Evolutionary conservation across 2,797 vertebrate genomes (phyloP), one percentile per base, ranked within the genome.

Genomic region (Parotocinclus haroldoi): DNA sequence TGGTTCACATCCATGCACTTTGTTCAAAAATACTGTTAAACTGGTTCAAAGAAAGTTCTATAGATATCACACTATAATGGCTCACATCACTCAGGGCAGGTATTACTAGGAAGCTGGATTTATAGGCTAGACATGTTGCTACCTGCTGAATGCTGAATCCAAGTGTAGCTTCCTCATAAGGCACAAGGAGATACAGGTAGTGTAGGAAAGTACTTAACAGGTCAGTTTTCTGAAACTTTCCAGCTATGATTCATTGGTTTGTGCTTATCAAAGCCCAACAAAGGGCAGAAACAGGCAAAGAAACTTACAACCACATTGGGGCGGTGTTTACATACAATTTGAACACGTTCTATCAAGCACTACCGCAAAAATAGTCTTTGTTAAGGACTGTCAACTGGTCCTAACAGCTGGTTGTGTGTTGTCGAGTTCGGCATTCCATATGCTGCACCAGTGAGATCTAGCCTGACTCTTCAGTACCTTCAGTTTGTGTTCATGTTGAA

Each of bases 11-110:
- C 46, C 62, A 57, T 58, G 63, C 67, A 58, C 40, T 70, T 51
- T 18, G 81, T 72, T 63, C 82, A 80, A 63, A 87, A 14, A 6
- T 69, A 40, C 42, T 74, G 50, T 63, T 4, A 70, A 45, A 66
- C 50, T 50, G 27, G 7, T 42, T 7, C 0, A 58, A 64, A 74
- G 62, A 53, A 0, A 13, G 50, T 40, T 16, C 37, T 56, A 66
- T 17, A 72, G 55, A 66, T 38, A 59, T 40, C 44, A 60, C 17
- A 17, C 12, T 46, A 36, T 58, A 39, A 46, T 38, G 18, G 9
- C 42, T 50, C 1, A 11, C 55, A 50, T 36, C 50, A 59, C 68
- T 53, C 46, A 7, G 4, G 18, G 36, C 44, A 51, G 12, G 0
- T 40, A 57, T 11, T 11, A 63, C 54, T 46, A 45, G 39, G 52